Evolutionary conservation across 1,140 invertebrate species (phyloP), one percentile per base, ranked within the genome.

Genomic region (Trinorchestia longiramus): DNA sequence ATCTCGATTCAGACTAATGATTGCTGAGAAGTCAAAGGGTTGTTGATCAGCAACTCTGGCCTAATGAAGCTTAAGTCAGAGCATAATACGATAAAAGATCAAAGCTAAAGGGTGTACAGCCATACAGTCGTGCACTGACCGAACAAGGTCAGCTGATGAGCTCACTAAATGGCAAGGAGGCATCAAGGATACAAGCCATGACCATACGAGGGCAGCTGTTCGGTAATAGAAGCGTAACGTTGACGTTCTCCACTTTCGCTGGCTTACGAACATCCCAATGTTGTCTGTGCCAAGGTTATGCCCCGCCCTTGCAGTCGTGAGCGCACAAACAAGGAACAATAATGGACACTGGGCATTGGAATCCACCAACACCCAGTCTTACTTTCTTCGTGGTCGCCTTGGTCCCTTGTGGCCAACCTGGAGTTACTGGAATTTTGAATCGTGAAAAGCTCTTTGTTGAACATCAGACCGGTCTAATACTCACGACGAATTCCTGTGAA

Each of bases 191-290:
- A 94, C 92, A 94, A 94, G 92, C 44, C 92, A 94, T 94, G 92
- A 45, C 92, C 92, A 94, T 94, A 94, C 36, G 43, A 94, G 92
- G 92, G 92, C 92, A 94, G 92, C 92, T 94, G 92, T 94, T 44
- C 92, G 92, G 92, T 94, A 94, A 94, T 94, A 94, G 92, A 94
- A 94, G 92, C 92, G 92, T 94, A 94, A 94, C 92, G 92, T 94
- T 94, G 92, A 94, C 92, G 92, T 94, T 94, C 92, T 44, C 92
- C 92, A 94, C 92, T 94, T 94, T 94, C 92, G 92, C 92, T 94
- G 92, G 92, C 92, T 94, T 94, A 94, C 43, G 92, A 94, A 94
- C 92, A 94, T 94, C 43, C 44, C 92, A 45, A 94, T 94, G 92
- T 94, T 94, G 92, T 47, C 92, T 94, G 92, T 94, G 92, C 92